These are phyloP conservation scores for Patella caerulea DNA, from an alignment of 2,888 invertebrate species.

Conservation along the genomic window DNA sequence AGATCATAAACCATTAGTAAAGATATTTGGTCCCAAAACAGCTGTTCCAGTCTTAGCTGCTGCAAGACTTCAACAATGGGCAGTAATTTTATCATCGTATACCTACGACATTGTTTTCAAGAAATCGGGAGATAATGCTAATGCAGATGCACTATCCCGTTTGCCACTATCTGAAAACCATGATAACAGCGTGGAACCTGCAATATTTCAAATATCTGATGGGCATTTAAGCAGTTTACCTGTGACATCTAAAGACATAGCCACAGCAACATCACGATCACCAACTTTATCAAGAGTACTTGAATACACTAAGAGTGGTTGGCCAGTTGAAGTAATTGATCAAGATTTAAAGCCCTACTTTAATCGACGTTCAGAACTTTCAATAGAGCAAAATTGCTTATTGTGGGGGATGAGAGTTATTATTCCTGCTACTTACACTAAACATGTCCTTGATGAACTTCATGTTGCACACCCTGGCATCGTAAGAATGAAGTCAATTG, in stretches of 20 bases:
- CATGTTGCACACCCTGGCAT: constrained; percentile 56
- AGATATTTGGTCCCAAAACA: no score
- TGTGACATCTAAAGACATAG: constrained; percentile 23
- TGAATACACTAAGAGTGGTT: constrained; percentile 29
- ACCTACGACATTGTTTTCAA: constrained; percentile 15
- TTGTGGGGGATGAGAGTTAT: constrained; percentile 41
- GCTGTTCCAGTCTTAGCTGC: no score
- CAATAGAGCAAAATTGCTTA: constrained; percentile 46
- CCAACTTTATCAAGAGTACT: constrained; percentile 29
- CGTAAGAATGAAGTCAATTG: constrained; percentile 53
- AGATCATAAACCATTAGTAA: no score
- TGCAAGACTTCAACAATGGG: constrained; percentile 12
- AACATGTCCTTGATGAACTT: constrained; percentile 41
- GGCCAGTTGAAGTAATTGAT: constrained; percentile 16
- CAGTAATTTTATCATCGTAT: constrained; percentile 14
- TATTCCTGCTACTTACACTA: constrained; percentile 30
- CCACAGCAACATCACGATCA: constrained; percentile 25
- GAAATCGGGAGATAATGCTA: neutral
- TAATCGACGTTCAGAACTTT: constrained; percentile 33
- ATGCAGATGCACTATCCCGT: constrained; percentile 19
- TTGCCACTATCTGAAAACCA: constrained; percentile 1
- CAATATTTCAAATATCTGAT: constrained; percentile 18
- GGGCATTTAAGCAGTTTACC: constrained; percentile 55
- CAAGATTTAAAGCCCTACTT: constrained; percentile 27
- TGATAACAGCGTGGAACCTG: constrained; percentile 10